Conservation (phyloP, 2,888 invertebrate genomes). For the Hermodice carunculata region DNA sequence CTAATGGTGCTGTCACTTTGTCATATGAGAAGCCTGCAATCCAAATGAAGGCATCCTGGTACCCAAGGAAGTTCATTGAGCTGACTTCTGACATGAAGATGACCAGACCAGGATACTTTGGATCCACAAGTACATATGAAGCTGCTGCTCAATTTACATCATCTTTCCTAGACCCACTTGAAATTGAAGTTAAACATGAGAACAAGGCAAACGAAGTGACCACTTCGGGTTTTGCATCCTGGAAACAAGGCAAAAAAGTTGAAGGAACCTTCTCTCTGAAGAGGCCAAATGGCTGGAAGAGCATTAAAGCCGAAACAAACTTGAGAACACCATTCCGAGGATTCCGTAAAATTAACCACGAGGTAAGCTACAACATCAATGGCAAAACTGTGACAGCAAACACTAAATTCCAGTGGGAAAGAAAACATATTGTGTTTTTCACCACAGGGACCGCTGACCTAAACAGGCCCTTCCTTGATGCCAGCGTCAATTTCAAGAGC, state of each 20-base stretch:
- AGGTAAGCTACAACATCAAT: conserved; percentile 22
- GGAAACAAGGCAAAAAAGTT: conserved; percentile 44
- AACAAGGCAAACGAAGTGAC: conserved; percentile 2
- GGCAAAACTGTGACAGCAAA: conserved; percentile 15
- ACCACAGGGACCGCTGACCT: neutral
- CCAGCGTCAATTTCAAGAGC: conserved; percentile 21
- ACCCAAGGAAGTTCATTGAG: neutral
- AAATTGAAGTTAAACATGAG: too few species aligned
- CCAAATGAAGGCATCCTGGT: conserved; percentile 18
- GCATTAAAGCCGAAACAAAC: conserved; percentile 15
- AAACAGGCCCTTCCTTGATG: conserved; percentile 3
- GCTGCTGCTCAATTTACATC: conserved; percentile 7
- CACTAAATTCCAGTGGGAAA: conserved; percentile 3
- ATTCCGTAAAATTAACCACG: conserved; percentile 3
- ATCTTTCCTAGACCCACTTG: conserved; percentile 9
- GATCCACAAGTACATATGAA: neutral
- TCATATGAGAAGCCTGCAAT: conserved; percentile 20
- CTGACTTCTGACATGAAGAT: neutral
- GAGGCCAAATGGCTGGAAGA: conserved; percentile 13
- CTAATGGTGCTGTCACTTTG: conserved; percentile 21
- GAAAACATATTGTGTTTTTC: neutral
- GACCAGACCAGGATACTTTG: neutral
- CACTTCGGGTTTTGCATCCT: conserved; percentile 37
- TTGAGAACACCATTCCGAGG: conserved; percentile 35
- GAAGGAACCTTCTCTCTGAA: conserved; percentile 27